Evolutionary conservation across 2,113 vertebrate species (phyloP).

Genomic region (Apeltes quadracus): DNA sequence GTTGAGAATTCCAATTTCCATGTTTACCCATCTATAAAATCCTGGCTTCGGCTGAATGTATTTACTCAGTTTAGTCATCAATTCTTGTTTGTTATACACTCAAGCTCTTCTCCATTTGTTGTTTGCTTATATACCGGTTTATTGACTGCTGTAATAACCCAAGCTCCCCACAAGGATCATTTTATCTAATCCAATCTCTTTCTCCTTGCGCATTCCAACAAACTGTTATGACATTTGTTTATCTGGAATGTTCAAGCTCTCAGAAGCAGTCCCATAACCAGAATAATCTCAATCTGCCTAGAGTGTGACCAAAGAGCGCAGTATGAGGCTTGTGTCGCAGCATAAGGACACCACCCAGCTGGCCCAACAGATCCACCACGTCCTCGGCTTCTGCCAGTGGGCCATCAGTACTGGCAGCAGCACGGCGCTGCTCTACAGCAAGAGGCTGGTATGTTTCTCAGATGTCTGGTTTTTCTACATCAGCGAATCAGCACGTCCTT

Average conservation of each 20-base stretch:
- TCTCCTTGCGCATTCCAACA: conserved; percentile 2
- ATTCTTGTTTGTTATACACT: not conserved
- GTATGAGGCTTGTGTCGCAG: conserved; percentile 89
- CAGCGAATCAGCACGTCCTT: not conserved
- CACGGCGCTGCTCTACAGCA: conserved; percentile 95
- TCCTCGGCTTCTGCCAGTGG: conserved; percentile 98
- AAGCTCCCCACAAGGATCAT: conserved; percentile 10
- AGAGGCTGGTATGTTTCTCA: conserved; percentile 87
- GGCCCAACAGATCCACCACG: conserved; percentile 94
- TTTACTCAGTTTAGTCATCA: not conserved
- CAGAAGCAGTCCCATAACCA: not conserved
- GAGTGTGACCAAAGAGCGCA: conserved; percentile 97
- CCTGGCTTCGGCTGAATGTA: not conserved
- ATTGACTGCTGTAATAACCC: conserved; percentile 1
- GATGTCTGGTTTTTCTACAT: conserved; percentile 6
- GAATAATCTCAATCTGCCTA: conserved; percentile 58
- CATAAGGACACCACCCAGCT: conserved; percentile 92
- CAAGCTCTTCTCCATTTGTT: not conserved
- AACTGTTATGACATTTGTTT: not conserved
- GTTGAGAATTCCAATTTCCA: not conserved
- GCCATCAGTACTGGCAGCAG: conserved; percentile 95
- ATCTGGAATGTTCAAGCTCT: not conserved
- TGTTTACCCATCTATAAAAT: not conserved
- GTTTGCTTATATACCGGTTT: not conserved
- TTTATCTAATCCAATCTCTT: conserved; percentile 26